Percentiles rank a stretch among this genome's conserved stretches.
phyloP scores from a whole-genome alignment of 2,888 invertebrate genomes.

The Eristalinus sepulchralis region DNA sequence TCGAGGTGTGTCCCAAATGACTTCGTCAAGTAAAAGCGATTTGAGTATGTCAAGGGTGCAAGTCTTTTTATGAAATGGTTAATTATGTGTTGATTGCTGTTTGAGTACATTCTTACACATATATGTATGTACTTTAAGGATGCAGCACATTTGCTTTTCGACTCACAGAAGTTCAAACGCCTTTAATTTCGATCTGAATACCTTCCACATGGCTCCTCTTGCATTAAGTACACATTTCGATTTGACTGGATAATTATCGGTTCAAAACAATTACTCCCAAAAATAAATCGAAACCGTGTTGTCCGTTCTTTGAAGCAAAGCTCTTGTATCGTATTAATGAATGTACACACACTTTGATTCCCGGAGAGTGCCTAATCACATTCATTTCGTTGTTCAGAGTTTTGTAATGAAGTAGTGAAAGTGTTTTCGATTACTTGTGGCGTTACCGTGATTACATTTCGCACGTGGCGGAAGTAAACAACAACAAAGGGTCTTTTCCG shows the following conservation, averaged over 20 bases:
- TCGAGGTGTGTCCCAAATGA: not conserved
- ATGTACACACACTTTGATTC: not conserved
- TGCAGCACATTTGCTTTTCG: not conserved
- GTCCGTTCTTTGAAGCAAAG: not conserved
- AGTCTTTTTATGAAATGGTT: not conserved
- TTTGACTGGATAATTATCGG: constrained; percentile 3
- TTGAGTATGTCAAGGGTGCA: not conserved
- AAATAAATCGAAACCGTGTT: not conserved
- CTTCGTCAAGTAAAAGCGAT: not conserved
- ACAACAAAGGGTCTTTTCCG: not conserved
- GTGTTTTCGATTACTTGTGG: not conserved
- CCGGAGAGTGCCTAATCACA: not conserved
- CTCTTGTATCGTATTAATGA: not conserved
- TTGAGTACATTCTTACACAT: not conserved
- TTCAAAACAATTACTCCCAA: not conserved
- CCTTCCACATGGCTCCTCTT: not conserved
- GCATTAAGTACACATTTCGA: not conserved
- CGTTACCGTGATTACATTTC: not conserved
- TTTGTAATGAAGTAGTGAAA: not conserved
- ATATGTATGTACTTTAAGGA: not conserved
- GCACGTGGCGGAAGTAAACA: not conserved
- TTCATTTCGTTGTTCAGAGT: not conserved
- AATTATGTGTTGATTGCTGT: not conserved
- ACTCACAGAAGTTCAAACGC: too few relatives aligned
- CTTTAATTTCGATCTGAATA: not conserved